Evolutionary conservation across 1,140 invertebrate species (phyloP), one percentile per base, ranked within the genome.

Genomic region (Holotrichia oblita): DNA sequence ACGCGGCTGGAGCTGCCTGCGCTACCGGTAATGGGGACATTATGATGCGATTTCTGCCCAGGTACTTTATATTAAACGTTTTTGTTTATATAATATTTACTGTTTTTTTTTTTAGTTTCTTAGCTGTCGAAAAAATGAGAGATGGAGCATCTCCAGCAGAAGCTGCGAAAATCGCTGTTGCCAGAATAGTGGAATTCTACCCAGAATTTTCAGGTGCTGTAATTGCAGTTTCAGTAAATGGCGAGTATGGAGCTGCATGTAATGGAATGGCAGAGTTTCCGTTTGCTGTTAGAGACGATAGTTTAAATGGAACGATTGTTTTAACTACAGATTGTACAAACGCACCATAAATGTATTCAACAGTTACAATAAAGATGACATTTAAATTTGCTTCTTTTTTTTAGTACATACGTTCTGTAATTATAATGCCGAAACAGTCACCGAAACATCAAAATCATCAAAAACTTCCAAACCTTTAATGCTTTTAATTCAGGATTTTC

Each of bases 11-110:
- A 0, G 98, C 94, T 3, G 98, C 98, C 10, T 94, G 93, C 9
- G 97, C 93, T 3, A 99, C 98, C 2, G 98, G 98, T 0, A 97
- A 99, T 89, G 98, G 98, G 2, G 98, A 99, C 87, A 88, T 99
- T 7, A 98, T 99, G 96, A 94, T 99, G 91, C 89, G 97, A 83
- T 98, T 98, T 89, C 86, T 97, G 75, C 97, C 97, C 0, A 96
- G 96, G 95, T n/a, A n/a, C 6, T 55, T 55, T 2, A 2, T 17
- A 6, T 72, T 42, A 34, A 69, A 40, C 20, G n/a, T 10, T 44
- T 59, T 12, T 14, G 24, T 17, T 76, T 55, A 6, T 41, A 34
- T 72, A n/a, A 61, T 10, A 41, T 75, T 44, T 27, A 4, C 12
- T 78, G 41, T 7, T 48, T 41, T 34, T n/a, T n/a, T n/a, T 20